phyloP scores from a whole-genome alignment of 35 echinoderm and acorn worm species.

The Ptychodera flava region DNA sequence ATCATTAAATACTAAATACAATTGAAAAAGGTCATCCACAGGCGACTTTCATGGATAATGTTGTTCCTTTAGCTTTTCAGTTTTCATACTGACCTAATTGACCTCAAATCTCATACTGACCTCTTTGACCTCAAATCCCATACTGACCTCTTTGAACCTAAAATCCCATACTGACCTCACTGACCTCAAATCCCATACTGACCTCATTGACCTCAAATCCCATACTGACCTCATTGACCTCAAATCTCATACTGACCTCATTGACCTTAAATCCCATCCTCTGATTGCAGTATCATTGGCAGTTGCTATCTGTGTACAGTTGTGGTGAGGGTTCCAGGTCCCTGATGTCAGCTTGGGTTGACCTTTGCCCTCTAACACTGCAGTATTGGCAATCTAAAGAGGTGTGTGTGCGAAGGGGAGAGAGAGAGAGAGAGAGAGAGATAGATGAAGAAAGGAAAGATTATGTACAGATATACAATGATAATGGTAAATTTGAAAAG shows the following conservation, averaged over 20 bases:
- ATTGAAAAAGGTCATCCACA: no score
- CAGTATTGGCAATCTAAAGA: conserved; percentile 64
- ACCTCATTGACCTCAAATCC: no score
- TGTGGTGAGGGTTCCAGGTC: conserved; percentile 97
- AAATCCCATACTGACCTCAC: no score
- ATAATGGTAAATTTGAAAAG: no score
- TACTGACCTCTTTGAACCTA: no score
- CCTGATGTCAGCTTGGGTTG: conserved; percentile 86
- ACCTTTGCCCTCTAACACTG: conserved; percentile 85
- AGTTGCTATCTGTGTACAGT: conserved; percentile 90
- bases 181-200: no score
- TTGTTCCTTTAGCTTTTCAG: no score
- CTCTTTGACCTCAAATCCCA: conserved; percentile 91
- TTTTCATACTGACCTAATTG: no score
- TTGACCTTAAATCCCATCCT: conserved; percentile 90
- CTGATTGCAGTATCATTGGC: conserved; percentile 85
- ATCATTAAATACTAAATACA: no score
- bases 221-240: no score
- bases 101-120: conserved; percentile 37
- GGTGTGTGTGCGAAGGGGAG: background rate
- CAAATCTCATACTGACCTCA: conserved; percentile 57
- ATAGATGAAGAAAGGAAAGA: background rate
- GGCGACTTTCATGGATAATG: no score
- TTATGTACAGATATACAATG: no score
- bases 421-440: background rate